Evolutionary conservation across 2,888 invertebrate species (phyloP).

Genomic region (Euzophera pinguis): DNA sequence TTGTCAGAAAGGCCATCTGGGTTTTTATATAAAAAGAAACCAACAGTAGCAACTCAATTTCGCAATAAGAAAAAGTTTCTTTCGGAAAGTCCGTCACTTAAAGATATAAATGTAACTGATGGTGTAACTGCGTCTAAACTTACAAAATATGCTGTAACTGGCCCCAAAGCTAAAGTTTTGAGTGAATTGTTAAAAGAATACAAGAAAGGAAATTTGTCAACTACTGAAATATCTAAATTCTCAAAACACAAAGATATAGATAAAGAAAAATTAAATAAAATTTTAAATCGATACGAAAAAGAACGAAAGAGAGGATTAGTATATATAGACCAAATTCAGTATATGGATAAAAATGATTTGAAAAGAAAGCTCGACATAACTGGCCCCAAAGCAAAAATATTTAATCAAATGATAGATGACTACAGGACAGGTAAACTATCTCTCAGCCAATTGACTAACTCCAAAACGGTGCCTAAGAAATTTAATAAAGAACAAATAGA

Average conservation of each 20-base stretch:
- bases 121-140: slow-evolving; percentile 20
- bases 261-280: slow-evolving; percentile 25
- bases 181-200: slow-evolving; percentile 34
- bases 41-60: slow-evolving; percentile 23
- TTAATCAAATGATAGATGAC: slow-evolving; percentile 16
- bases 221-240: slow-evolving; percentile 27
- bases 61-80: slow-evolving; percentile 23
- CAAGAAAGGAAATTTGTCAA: slow-evolving; percentile 28
- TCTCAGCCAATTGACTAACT: slow-evolving; percentile 7
- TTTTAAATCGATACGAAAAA: slow-evolving; percentile 30
- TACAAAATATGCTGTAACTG: slow-evolving; percentile 27
- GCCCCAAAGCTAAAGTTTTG: slow-evolving; percentile 31
- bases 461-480: slow-evolving; percentile 24
- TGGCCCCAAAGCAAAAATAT: slow-evolving; percentile 10
- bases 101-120: slow-evolving; percentile 17
- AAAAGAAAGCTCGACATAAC: slow-evolving; percentile 13
- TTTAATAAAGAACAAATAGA: slow-evolving; percentile 23
- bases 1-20: not conserved
- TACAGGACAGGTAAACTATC: slow-evolving; percentile 14
- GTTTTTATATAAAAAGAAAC: not conserved
- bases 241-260: slow-evolving; percentile 29
- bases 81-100: slow-evolving; percentile 15
- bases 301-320: slow-evolving; percentile 18
- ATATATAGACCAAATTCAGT: slow-evolving; percentile 12
- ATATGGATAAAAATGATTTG: slow-evolving; percentile 14